These are phyloP conservation scores for Polydrusus pterygomalis DNA, from an alignment of 2,888 invertebrate genomes.

Conservation along the genomic window DNA sequence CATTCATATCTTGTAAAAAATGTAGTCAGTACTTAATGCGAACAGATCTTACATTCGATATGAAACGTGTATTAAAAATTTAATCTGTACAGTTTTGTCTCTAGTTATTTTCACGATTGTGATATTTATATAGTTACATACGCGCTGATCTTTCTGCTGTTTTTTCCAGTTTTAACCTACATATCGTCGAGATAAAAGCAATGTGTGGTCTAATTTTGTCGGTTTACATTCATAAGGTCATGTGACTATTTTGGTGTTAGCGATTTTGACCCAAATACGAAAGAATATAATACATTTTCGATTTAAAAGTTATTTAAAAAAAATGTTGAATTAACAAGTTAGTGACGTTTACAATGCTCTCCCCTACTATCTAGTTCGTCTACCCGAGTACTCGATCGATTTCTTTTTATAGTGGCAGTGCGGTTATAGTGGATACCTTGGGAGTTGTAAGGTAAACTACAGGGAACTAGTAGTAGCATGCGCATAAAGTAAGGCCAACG, in stretches of 20 bases:
- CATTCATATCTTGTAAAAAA: too few relatives aligned
- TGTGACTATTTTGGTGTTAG: slow-evolving; percentile 10
- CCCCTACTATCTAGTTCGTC: too few relatives aligned
- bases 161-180: slow-evolving; percentile 25
- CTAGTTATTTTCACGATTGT: slow-evolving; percentile 12
- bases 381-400: too few relatives aligned
- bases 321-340: too few relatives aligned
- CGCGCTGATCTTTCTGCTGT: slow-evolving; percentile 8
- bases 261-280: neutral
- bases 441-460: too few relatives aligned
- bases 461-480: too few relatives aligned
- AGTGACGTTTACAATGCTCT: too few relatives aligned
- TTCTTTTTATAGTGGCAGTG: too few relatives aligned
- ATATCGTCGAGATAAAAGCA: slow-evolving; percentile 5
- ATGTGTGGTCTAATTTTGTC: slow-evolving; percentile 14
- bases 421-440: too few relatives aligned
- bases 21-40: too few relatives aligned
- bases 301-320: neutral
- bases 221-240: neutral
- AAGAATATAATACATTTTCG: neutral
- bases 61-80: slow-evolving; percentile 22
- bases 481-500: too few relatives aligned
- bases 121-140: slow-evolving; percentile 4
- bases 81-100: slow-evolving; percentile 21
- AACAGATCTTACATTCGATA: too few relatives aligned